A percentile compares a stretch with the other conserved stretches of the same genome.
Conservation (phyloP, 2,888 invertebrate genomes). For the Epinotia bilunana region DNA sequence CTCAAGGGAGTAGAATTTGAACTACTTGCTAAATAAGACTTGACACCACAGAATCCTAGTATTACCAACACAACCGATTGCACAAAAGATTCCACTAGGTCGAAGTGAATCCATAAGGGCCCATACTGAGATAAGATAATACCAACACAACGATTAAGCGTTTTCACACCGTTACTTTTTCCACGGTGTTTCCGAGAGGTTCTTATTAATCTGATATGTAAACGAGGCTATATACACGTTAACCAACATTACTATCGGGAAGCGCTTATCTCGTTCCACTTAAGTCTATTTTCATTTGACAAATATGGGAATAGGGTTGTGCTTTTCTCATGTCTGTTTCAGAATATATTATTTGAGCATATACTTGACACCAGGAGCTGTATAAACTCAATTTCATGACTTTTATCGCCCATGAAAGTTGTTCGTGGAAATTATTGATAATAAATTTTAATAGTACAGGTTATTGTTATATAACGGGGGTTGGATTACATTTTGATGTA, state of each 20-base stretch:
- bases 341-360: slow-evolving; percentile 40
- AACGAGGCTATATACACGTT: slow-evolving; percentile 23
- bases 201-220: slow-evolving; percentile 38
- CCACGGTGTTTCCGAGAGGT: slow-evolving; percentile 28
- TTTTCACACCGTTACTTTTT: slow-evolving; percentile 43
- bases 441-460: slow-evolving; percentile 17
- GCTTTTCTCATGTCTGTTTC: slow-evolving; percentile 18
- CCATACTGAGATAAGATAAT: neutral
- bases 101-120: neutral
- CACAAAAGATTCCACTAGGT: no score
- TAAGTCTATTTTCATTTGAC: neutral
- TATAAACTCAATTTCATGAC: slow-evolving; percentile 31
- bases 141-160: slow-evolving; percentile 27
- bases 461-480: slow-evolving; percentile 12
- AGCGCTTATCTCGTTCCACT: neutral
- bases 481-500: slow-evolving; percentile 14
- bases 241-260: neutral
- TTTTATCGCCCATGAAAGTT: slow-evolving; percentile 29
- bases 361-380: slow-evolving; percentile 17
- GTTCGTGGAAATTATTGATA: slow-evolving; percentile 19
- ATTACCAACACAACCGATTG: neutral
- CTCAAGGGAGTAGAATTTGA: neutral
- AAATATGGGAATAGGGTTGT: neutral
- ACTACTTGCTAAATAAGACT: neutral
- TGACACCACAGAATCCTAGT: neutral